Evolutionary conservation across 2,797 vertebrate species (phyloP), one percentile per base, ranked within the genome.

Genomic region (Dallia pectoralis): DNA sequence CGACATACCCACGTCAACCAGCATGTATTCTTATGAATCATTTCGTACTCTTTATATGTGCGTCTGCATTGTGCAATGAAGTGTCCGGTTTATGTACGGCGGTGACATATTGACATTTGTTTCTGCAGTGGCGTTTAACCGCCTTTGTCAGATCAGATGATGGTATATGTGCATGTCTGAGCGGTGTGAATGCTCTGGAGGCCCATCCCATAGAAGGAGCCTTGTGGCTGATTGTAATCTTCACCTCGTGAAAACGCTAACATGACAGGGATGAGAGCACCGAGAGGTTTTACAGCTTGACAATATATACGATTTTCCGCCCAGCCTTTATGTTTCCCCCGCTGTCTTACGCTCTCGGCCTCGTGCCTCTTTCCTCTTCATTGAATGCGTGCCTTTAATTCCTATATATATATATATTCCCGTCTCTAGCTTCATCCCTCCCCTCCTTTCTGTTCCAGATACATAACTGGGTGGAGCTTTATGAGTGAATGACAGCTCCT

Each of bases 401-500:
- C 29, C 11, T 30, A 27, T 63, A 15, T 15, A 44, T 69, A 3
- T 30, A 27, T 63, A 15, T 15, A 44, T 69, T 12, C 25, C 72
- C 32, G 47, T 71, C 76, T 56, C 62, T 51, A 56, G 56, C 66
- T 14, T 53, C 59, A 22, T 22, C 16, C 33, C 8, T 32, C 32
- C 49, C 65, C 59, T 47, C 33, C 73, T 77, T 48, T 77, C 47
- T 69, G 47, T 81, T 71, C 76, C 73, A 40, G 48, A 49, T 71
- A 30, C 27, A 49, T 33, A 62, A 4, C 77, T 82, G 86, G 87
- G 86, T 64, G 86, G 81, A 71, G 77, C 81, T 11, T 0, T 19
- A 25, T 59, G 19, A 53, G 64, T 69, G 85, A 89, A 0, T 81
- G 88, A 77, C 78, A 51, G 82, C 76, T 85, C 79, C 65, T 81